These are phyloP conservation scores for Liolophura sinensis DNA, from an alignment of 1,140 invertebrate species.

Conservation along the genomic window DNA sequence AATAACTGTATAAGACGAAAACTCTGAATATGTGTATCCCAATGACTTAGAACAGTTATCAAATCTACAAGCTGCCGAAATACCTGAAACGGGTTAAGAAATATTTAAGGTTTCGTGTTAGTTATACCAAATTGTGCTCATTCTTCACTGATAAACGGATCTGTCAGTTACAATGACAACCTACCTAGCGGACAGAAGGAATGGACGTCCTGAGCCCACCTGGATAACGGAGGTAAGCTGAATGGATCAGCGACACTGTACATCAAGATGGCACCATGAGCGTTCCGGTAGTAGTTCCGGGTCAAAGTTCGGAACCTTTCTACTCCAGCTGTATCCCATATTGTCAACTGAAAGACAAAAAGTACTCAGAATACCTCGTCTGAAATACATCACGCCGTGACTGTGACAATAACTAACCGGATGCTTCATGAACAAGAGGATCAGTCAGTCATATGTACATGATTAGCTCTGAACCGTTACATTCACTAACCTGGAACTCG, in stretches of 20 bases:
- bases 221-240: constrained; percentile 85
- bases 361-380: background rate
- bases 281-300: constrained; percentile 35
- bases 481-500: too few relatives aligned
- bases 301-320: constrained; percentile 36
- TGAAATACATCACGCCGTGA: too few relatives aligned
- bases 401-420: too few relatives aligned
- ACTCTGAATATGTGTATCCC: background rate
- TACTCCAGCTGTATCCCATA: constrained; percentile 32
- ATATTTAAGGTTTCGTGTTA: too few relatives aligned
- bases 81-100: too few relatives aligned
- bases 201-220: constrained; percentile 27
- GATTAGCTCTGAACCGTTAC: too few relatives aligned
- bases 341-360: constrained; percentile 19
- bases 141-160: constrained; percentile 5
- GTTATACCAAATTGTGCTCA: background rate
- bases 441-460: too few relatives aligned
- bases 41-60: background rate
- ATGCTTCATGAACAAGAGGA: too few relatives aligned
- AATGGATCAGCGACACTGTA: constrained; percentile 80
- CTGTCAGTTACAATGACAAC: background rate
- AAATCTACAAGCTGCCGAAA: too few relatives aligned
- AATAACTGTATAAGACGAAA: background rate
- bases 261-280: constrained; percentile 27
- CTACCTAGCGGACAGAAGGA: constrained; percentile 28